Evolutionary conservation across 1,140 invertebrate species (phyloP).

Genomic region (Drosophila pseudoobscura): DNA sequence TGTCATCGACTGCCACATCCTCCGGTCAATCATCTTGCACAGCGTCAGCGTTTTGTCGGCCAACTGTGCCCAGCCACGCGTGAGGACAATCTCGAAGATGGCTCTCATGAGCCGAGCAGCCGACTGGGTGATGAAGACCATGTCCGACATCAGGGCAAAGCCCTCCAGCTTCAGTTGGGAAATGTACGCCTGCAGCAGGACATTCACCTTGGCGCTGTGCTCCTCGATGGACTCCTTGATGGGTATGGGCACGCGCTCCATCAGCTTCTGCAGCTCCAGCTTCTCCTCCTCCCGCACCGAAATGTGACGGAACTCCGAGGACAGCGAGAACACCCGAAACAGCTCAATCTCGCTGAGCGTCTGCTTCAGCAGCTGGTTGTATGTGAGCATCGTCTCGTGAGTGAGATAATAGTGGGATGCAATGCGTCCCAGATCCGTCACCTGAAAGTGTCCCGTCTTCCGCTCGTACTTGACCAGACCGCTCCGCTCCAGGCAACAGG

Average conservation of each 20-base stretch:
- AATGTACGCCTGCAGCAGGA: conserved; percentile 98
- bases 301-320: conserved; percentile 96
- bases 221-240: conserved; percentile 99
- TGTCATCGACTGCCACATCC: conserved; percentile 99
- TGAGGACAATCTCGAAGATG: conserved; percentile 97
- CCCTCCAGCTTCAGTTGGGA: conserved; percentile 99
- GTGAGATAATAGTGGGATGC: conserved; percentile 99
- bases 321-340: conserved; percentile 99
- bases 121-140: conserved; percentile 99
- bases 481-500: conserved; percentile 94
- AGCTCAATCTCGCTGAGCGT: conserved; percentile 99
- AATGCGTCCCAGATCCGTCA: conserved; percentile 97
- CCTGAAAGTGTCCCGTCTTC: conserved; percentile 96
- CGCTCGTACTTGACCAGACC: conserved; percentile 98
- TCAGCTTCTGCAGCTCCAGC: conserved; percentile 97
- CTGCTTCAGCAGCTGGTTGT: conserved; percentile 98
- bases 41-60: conserved; percentile 97
- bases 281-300: conserved; percentile 99
- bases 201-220: conserved; percentile 97
- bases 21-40: conserved; percentile 99
- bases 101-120: conserved; percentile 97
- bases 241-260: conserved; percentile 99
- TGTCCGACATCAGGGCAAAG: conserved; percentile 99
- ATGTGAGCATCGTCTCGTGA: conserved; percentile 97
- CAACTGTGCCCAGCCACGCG: conserved; percentile 97